These are phyloP conservation scores for Bombus pyrosoma DNA, from an alignment of 1,140 invertebrate genomes.

Conservation along the genomic window DNA sequence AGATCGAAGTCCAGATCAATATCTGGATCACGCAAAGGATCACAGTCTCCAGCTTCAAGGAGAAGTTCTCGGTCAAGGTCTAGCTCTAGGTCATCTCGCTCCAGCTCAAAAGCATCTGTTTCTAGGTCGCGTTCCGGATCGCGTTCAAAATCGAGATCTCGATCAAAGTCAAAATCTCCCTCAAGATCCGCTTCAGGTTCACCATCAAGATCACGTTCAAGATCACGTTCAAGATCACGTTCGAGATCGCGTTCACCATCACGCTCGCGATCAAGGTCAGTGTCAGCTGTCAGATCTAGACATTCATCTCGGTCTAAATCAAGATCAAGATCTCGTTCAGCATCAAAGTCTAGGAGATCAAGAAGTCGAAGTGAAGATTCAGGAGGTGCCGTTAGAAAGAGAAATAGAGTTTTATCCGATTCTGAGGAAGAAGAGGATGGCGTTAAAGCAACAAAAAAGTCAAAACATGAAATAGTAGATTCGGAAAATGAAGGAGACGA, in stretches of 20 bases:
- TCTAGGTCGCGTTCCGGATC: conserved; percentile 71
- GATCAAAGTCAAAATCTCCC: conserved; percentile 50
- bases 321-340: conserved; percentile 76
- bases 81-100: conserved; percentile 58
- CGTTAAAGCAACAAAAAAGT: conserved; percentile 78
- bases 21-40: conserved; percentile 69
- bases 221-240: conserved; percentile 59
- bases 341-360: conserved; percentile 72
- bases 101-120: conserved; percentile 54
- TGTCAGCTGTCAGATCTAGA: conserved; percentile 63
- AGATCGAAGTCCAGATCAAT: conserved; percentile 70
- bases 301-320: conserved; percentile 77
- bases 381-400: conserved; percentile 73
- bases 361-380: conserved; percentile 76
- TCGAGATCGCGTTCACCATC: conserved; percentile 74
- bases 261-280: conserved; percentile 67
- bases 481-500: conserved; percentile 74
- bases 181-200: conserved; percentile 53
- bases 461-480: conserved; percentile 76
- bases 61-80: conserved; percentile 74
- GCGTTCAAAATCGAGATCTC: conserved; percentile 68
- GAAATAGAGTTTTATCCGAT: conserved; percentile 82
- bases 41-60: conserved; percentile 58
- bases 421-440: conserved; percentile 82
- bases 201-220: conserved; percentile 51